A percentile compares a stretch with the other conserved stretches of the same genome.
phyloP scores from a whole-genome alignment of 37 sponge, comb jelly and placozoan species.

The Eunapius fragilis region DNA sequence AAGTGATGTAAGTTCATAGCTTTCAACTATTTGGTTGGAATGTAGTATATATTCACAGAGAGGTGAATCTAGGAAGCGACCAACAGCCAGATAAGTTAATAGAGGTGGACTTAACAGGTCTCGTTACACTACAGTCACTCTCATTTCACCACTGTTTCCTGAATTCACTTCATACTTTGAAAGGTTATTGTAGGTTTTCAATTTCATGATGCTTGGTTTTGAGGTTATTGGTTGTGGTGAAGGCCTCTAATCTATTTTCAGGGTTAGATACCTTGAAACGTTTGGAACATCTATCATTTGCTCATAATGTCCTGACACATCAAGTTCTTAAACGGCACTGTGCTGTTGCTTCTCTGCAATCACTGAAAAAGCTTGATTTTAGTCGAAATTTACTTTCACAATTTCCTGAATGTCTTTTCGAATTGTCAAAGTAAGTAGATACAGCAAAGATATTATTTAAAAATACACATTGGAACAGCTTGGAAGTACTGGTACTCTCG shows the following conservation, averaged over 20 bases:
- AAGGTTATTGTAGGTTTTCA: not conserved
- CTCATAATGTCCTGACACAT: conserved; percentile 40
- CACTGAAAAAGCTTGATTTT: conserved; percentile 43
- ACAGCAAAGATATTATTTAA: not conserved
- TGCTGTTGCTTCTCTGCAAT: not conserved
- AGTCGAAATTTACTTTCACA: conserved; percentile 28
- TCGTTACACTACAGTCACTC: conserved; percentile 7
- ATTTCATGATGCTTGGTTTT: not conserved
- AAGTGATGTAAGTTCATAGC: conserved; percentile 44
- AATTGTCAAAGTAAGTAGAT: conserved; percentile 23
- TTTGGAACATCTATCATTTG: conserved; percentile 44
- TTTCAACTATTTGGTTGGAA: not conserved
- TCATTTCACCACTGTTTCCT: conserved; percentile 40
- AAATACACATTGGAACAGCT: not conserved
- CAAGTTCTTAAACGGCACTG: not conserved
- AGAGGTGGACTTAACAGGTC: conserved; percentile 8
- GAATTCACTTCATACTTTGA: conserved; percentile 2
- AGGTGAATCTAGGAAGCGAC: conserved; percentile 34
- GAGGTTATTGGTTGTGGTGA: not conserved
- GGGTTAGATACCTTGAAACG: conserved; percentile 3
- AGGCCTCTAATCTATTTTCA: not conserved
- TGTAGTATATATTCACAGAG: conserved; percentile 17
- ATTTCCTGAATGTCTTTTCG: conserved; percentile 18
- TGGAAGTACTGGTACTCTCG: conserved; percentile 31
- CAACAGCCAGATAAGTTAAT: not conserved